These are phyloP conservation scores for Plebejus argus DNA, from an alignment of 2,888 invertebrate species.

Conservation along the genomic window DNA sequence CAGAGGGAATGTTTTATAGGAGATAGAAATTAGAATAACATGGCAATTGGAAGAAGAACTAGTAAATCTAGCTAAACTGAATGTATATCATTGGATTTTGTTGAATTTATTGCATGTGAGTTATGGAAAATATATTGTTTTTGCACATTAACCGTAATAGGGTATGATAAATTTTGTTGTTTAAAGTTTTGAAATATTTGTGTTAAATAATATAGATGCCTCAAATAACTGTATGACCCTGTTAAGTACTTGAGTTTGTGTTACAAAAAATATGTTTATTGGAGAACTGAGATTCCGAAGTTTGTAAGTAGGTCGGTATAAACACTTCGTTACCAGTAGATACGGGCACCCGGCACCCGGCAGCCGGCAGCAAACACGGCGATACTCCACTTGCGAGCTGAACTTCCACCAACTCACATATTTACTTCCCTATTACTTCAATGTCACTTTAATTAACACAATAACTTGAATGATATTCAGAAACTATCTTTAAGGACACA, in stretches of 20 bases:
- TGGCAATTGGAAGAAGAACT: too few species aligned
- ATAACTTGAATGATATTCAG: not conserved
- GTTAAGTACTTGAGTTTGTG: not conserved
- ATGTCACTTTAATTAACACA: not conserved
- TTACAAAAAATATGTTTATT: constrained; percentile 5
- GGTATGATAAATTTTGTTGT: too few species aligned
- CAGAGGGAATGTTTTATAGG: too few species aligned
- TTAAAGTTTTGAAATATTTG: too few species aligned
- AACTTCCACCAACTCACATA: not conserved
- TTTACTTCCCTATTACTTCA: not conserved
- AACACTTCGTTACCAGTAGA: constrained; percentile 6
- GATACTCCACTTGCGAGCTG: not conserved
- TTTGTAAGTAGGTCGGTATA: constrained; percentile 7
- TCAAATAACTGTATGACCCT: not conserved
- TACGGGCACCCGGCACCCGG: constrained; percentile 1
- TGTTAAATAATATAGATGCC: too few species aligned
- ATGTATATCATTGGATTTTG: too few species aligned
- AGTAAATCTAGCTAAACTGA: too few species aligned
- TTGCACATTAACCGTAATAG: too few species aligned
- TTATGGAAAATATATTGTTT: too few species aligned
- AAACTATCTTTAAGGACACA: too few species aligned
- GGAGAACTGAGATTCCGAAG: not conserved
- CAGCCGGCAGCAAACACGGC: not conserved
- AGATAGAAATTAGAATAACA: too few species aligned
- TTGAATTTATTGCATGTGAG: too few species aligned